A percentile compares a stretch with the other conserved stretches of the same genome.
phyloP scores from a whole-genome alignment of 1,140 invertebrate genomes.

The Nephila pilipes region DNA sequence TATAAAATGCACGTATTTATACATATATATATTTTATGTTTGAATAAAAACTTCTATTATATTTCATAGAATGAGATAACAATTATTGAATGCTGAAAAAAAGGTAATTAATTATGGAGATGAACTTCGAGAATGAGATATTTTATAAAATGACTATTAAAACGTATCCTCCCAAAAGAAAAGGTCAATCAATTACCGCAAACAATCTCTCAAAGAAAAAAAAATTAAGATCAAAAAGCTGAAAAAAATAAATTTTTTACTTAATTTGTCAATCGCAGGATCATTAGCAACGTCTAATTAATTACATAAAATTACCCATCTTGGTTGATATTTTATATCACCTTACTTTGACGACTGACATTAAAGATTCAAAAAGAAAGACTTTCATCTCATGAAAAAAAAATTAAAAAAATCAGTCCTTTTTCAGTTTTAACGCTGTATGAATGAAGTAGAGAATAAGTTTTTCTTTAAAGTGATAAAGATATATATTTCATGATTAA shows the following conservation, averaged over 20 bases:
- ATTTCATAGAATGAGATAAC: not conserved
- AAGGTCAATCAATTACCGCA: constrained; percentile 30
- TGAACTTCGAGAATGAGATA: not conserved
- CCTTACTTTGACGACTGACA: not conserved
- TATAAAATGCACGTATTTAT: too few relatives aligned
- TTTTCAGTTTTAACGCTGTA: too few relatives aligned
- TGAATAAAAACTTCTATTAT: not conserved
- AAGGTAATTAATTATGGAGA: constrained; percentile 46
- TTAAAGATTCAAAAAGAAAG: constrained; percentile 1
- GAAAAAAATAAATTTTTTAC: constrained; percentile 61
- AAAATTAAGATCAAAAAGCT: constrained; percentile 51
- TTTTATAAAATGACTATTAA: constrained; percentile 41
- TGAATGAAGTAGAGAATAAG: too few relatives aligned
- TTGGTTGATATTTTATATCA: not conserved
- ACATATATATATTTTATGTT: too few relatives aligned
- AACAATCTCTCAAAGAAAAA: not conserved
- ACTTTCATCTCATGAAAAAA: not conserved
- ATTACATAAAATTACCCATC: constrained; percentile 62
- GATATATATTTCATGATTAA: too few relatives aligned
- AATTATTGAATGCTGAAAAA: not conserved
- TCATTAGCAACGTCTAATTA: constrained; percentile 68
- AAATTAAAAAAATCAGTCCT: not conserved
- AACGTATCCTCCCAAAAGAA: not conserved
- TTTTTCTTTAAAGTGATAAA: too few relatives aligned
- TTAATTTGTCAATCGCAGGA: constrained; percentile 59